Evolutionary conservation across 1,140 invertebrate species (phyloP), one percentile per base, ranked within the genome.

Genomic region (Calliphora vicina): DNA sequence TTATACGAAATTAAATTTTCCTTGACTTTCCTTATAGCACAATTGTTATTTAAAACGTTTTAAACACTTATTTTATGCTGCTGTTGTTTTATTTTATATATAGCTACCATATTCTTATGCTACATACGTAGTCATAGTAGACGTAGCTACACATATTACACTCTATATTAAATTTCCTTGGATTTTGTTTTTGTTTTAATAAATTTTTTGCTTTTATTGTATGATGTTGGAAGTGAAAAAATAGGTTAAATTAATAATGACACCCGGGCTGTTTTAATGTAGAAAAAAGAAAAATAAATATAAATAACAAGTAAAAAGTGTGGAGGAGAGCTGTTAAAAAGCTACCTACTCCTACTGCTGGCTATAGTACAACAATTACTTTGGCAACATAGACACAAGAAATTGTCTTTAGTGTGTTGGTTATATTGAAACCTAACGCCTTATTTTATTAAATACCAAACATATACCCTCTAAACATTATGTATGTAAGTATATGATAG

Each of bases 171-270:
- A 67, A 67, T 67, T 67, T 67, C 20, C 61, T 67, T 23, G 6
- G 9, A 12, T 67, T 9, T 67, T 67, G 61, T 67, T 67, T 67
- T 67, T 23, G 9, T 67, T 23, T 20, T 20, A 23, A 67, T 23
- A 23, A 9, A 6, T 23, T 67, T 57, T 67, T 67, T 10, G 8
- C 12, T 67, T 67, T 67, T 12, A 23, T 67, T 23, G 23, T 67
- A 5, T 67, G 10, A n/a, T 10, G n/a, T 67, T 23, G 20, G 23
- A 57, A n/a, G 15, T n/a, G 50, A 67, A 67, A 42, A 78, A 78
- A 78, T 78, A 78, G 74, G 74, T 78, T 78, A 78, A 78, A 78
- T 78, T 78, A 78, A 78, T 78, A 78, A 78, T 78, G 74, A 78
- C 74, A 78, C 74, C 74, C 29, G 42, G 42, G 74, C 74, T 25